Evolutionary conservation across 2,888 invertebrate genomes (phyloP), one percentile per base, ranked within the genome.

Genomic region (Scaptomyza reducta): DNA sequence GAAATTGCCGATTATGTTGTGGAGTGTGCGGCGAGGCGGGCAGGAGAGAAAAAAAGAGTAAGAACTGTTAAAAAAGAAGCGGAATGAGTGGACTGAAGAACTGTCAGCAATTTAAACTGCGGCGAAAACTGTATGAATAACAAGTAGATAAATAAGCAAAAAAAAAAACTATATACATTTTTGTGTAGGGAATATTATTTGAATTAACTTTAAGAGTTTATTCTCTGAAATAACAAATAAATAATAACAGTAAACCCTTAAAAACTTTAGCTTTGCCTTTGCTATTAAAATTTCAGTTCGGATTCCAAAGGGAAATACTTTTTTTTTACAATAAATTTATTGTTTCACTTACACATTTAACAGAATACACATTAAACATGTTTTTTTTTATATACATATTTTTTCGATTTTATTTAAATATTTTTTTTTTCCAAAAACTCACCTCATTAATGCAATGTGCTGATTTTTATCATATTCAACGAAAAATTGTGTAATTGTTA

Each of bases 1-100:
- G 69, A 86, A 87, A 81, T 80, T 83, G 77, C 69, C 87, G 84
- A 86, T 77, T 68, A 65, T 38, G 40, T 14, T 38, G 40, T 40
- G 47, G 22, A 22, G 6, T 22, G 22, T 22, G 22, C 3, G 27
- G 7, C 3, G 13, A 35, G 38, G 33, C 9, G 22, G 18, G 14
- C 35, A 13, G 22, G 4, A 5, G 1, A n/a, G 1, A 9, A 13
- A 9, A 16, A 47, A 31, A 41, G 16, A 16, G 16, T 7, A 46
- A 45, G 33, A 49, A 54, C 44, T 25, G 58, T 54, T 72, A 33
- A 13, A 42, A 41, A 47, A 44, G 41, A 18, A 29, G 33, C 38
- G 47, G 14, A 40, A 18, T 1, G 13, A 22, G 14, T 46, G 25
- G 40, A 16, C 4, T 6, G 29, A 9, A 18, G 18, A 10, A 9